Base-by-base conservation (phyloP, 2,797 vertebrate species). In the Ctenosaura bakeri region DNA sequence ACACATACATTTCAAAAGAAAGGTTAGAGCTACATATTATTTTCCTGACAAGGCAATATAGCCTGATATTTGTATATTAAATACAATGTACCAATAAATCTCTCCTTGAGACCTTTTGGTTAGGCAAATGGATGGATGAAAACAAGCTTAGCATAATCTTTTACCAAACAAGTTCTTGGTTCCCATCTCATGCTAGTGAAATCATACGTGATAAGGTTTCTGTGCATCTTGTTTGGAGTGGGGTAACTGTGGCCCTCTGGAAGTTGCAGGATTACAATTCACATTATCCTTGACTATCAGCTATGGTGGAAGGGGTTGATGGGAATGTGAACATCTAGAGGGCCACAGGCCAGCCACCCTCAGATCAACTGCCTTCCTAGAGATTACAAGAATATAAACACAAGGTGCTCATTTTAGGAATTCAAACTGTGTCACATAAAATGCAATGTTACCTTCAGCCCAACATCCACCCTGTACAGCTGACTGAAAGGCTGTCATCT, bases 151-250 rank as follows among this genome's bases (percentile, higher is more conserved):
- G 35, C 32, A 24, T 24, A 35, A 26, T 69, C 26, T 56, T 64
- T 54, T 18, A 50, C 38, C 56, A 83, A 90, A 74, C 29, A 59
- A 14, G 38, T 32, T 79, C 52, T 90, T 50, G 24, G 35, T 86
- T 86, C 13, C 88, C 1, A 22, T 62, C 87, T 83, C 6, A 14
- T 6, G 59, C n/a, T 81, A 88, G 78, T 77, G 12, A 83, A 81
- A 13, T 56, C 88, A 89, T 32, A 69, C 79, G 35, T 91, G 85
- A 59, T 74, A 86, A 8, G 9, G 85, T 74, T 76, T 56, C 52
- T 73, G 14, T 50, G 7, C 10, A 81, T 82, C 10, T 88, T 26
- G 46, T 69, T 26, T 26, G n/a, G 18, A 35, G 10, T 56, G 50
- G 26, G 22, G 69, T 56, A 56, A 35, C n/a, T 56, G n/a, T 86